A percentile compares a stretch with the other conserved stretches of the same genome.
Conservation (phyloP, 2,797 vertebrate genomes). For the Streptopelia turtur region DNA sequence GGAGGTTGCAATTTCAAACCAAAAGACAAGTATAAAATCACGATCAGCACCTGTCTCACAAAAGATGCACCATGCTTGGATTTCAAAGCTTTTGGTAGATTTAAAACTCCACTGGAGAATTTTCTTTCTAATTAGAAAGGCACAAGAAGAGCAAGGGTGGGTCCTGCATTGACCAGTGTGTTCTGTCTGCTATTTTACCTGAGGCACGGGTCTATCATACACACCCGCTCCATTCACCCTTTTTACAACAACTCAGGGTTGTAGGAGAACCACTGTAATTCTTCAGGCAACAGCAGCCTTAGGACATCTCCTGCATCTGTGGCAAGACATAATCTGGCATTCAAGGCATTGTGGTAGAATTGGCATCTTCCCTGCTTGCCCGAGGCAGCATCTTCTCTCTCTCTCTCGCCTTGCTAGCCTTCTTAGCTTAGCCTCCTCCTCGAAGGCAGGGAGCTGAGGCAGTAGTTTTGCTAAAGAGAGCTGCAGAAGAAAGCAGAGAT, state of each 20-base stretch:
- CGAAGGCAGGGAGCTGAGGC: background rate
- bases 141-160: background rate
- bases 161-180: background rate
- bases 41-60: background rate
- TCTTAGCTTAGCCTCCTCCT: slow-evolving; percentile 19
- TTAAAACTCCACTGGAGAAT: background rate
- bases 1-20: background rate
- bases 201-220: background rate
- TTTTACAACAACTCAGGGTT: background rate
- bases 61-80: background rate
- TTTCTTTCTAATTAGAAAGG: background rate
- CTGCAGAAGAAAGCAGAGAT: background rate
- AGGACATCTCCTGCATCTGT: slow-evolving; percentile 30
- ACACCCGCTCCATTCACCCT: background rate
- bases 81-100: background rate
- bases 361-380: slow-evolving; percentile 48
- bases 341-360: slow-evolving; percentile 56
- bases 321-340: slow-evolving; percentile 48
- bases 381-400: slow-evolving; percentile 34
- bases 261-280: slow-evolving; percentile 9
- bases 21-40: background rate
- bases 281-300: slow-evolving; percentile 41
- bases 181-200: background rate
- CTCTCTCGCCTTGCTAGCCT: background rate
- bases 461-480: background rate